Evolutionary conservation across 2,888 invertebrate genomes (phyloP), one percentile per base, ranked within the genome.

Genomic region (Yponomeuta cagnagella): DNA sequence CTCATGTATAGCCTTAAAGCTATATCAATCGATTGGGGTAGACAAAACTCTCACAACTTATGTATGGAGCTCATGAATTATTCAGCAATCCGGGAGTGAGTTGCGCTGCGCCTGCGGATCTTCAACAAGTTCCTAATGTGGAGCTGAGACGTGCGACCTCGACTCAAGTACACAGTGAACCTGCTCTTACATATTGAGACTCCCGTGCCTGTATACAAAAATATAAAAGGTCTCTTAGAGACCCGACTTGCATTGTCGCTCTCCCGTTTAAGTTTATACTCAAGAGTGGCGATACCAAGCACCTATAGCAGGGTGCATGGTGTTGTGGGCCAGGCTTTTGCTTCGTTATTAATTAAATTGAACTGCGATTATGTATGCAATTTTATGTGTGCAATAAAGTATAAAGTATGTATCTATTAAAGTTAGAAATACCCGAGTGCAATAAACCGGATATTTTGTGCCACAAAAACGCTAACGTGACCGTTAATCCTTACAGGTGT

Each of bases 81-180:
- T 85, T 85, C 81, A 87, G 69, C 73, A 72, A 75, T 76, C 74
- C 74, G 73, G 72, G 72, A 70, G 73, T 72, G 68, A 71, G 71
- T 70, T 63, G 74, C 72, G 72, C 74, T 68, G 73, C 70, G 72
- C 75, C 72, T 31, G 70, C 72, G 72, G 73, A 76, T 78, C 79
- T 81, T 78, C 77, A 75, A 84, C 85, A 85, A 85, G 79, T 86
- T 83, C 75, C 77, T 85, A 85, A 86, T 82, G 78, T 80, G 78
- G 52, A 58, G 52, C 52, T 58, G 52, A 12, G 15, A 58, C 52
- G 52, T 58, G 52, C 15, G 52, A 12, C 52, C 76, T 76, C 69
- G 37, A 67, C 48, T 67, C 43, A 43, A 43, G 43, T 43, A 43
- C 43, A 30, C 69, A 12, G 48, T 68, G 68, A 15, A 43, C n/a